phyloP scores from a whole-genome alignment of 2,113 vertebrate species.

The Stegostoma tigrinum region DNA sequence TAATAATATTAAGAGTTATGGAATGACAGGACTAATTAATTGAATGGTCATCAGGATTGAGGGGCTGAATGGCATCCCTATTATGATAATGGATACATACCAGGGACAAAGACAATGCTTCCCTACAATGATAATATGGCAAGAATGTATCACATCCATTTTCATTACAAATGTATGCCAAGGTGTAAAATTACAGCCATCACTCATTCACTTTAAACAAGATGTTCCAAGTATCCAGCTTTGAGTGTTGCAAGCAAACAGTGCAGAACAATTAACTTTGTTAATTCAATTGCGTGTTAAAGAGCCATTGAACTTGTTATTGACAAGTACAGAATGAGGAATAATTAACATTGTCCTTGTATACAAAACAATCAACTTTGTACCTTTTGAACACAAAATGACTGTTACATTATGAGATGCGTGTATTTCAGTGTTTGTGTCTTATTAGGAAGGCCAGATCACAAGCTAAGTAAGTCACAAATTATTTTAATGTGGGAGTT shows the following conservation, averaged over 20 bases:
- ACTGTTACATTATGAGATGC: neutral
- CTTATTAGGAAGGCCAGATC: neutral
- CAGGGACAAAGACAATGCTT: neutral
- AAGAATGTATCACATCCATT: neutral
- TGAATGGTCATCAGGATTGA: neutral
- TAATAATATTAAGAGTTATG: neutral
- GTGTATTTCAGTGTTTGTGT: neutral
- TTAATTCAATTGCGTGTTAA: neutral
- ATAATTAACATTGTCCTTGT: neutral
- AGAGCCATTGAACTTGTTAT: neutral
- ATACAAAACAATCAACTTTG: neutral
- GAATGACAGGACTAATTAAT: neutral
- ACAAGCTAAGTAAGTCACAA: neutral
- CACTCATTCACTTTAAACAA: neutral
- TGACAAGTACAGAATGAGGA: neutral
- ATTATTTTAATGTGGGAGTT: neutral
- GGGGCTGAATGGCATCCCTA: neutral
- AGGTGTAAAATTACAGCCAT: neutral
- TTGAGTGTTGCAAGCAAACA: neutral
- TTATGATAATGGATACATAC: neutral
- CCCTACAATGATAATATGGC: neutral
- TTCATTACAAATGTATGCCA: neutral
- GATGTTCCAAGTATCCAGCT: neutral
- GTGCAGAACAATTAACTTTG: neutral
- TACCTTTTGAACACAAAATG: neutral